Evolutionary conservation across 2,888 invertebrate species (phyloP).

Genomic region (Junonia oenone): DNA sequence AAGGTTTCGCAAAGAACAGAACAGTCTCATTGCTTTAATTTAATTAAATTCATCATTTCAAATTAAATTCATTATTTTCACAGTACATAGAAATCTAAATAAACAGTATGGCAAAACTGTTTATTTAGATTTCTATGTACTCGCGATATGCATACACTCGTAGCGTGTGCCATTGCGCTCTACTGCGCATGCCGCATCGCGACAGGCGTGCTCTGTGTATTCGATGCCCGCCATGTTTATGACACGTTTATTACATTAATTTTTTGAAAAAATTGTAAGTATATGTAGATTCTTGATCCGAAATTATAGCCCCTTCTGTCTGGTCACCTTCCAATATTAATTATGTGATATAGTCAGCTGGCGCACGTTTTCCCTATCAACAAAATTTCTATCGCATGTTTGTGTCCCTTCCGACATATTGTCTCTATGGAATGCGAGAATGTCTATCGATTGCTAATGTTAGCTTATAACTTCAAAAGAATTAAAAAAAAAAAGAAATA

Average conservation of each 20-base stretch:
- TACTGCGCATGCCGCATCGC: constrained; percentile 30
- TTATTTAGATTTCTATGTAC: background rate
- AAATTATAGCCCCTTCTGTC: constrained; percentile 12
- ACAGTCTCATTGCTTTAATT: too few species aligned
- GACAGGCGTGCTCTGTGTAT: constrained; percentile 11
- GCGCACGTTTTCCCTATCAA: constrained; percentile 16
- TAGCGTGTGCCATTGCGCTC: background rate
- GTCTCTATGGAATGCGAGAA: constrained; percentile 1
- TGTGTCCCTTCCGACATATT: constrained; percentile 4
- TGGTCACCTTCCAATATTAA: background rate
- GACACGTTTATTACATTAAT: constrained; percentile 20
- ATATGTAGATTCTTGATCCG: constrained; percentile 20
- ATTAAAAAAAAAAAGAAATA: background rate
- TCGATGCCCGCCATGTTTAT: constrained; percentile 26
- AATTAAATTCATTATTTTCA: too few species aligned
- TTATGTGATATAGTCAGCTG: background rate
- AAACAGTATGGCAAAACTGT: too few species aligned
- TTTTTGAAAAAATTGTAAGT: constrained; percentile 29
- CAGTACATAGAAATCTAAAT: too few species aligned
- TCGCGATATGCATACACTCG: background rate
- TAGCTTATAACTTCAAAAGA: background rate
- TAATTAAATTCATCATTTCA: too few species aligned
- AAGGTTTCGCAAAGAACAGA: too few species aligned
- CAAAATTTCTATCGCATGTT: constrained; percentile 16
- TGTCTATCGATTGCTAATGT: background rate